Evolutionary conservation across 2,113 vertebrate species (phyloP).

Genomic region (Micromys minutus): DNA sequence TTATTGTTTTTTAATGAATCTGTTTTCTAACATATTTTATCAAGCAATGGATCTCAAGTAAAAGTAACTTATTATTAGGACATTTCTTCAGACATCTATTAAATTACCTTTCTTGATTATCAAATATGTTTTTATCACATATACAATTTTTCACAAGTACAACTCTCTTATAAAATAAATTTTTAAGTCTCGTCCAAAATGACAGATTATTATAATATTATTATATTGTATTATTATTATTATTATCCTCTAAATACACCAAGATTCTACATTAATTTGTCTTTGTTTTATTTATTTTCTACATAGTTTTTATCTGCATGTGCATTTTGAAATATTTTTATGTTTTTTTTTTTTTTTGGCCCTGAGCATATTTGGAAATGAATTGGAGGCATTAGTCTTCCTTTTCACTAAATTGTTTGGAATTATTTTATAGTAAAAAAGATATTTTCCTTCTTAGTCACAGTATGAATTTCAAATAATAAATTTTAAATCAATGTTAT

Average conservation of each 20-base stretch:
- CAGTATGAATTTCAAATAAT: conserved; percentile 17
- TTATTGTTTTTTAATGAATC: background rate
- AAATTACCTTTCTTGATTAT: background rate
- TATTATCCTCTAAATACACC: background rate
- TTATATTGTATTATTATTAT: background rate
- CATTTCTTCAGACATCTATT: conserved; percentile 1
- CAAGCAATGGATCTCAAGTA: background rate
- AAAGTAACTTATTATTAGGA: background rate
- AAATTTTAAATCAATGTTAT: background rate
- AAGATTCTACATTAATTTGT: background rate
- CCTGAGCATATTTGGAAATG: background rate
- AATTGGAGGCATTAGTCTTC: background rate
- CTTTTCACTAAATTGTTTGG: background rate
- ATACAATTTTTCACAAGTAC: background rate
- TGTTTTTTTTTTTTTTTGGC: conserved; percentile 10
- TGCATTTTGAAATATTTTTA: background rate
- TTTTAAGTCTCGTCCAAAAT: conserved; percentile 37
- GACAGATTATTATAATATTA: no score
- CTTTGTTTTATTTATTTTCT: background rate
- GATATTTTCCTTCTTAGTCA: background rate
- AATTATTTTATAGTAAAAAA: background rate
- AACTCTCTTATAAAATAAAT: background rate
- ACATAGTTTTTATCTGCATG: background rate
- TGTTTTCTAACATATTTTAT: conserved; percentile 24
- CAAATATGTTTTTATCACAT: background rate